A percentile compares a stretch with the other conserved stretches of the same genome.
These are phyloP conservation scores for Pseudolaguvia tuberculata DNA, from an alignment of 2,113 vertebrate species.

Conservation along the genomic window DNA sequence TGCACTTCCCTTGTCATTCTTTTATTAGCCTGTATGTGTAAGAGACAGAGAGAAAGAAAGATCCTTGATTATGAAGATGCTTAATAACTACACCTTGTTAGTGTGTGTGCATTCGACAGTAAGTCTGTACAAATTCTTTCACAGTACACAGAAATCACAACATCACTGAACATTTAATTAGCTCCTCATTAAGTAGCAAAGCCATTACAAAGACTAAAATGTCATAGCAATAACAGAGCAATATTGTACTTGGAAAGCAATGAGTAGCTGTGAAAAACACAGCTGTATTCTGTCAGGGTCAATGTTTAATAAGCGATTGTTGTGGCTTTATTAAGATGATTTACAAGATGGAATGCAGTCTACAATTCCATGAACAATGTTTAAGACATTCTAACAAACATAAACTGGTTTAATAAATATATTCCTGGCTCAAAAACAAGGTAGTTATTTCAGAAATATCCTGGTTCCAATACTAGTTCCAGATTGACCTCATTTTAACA, in stretches of 20 bases:
- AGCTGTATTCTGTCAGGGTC: conserved; percentile 49
- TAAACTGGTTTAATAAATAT: background rate
- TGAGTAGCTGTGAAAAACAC: conserved; percentile 26
- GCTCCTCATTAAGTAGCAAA: conserved; percentile 42
- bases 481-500: background rate
- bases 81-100: conserved; percentile 10
- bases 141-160: conserved; percentile 26
- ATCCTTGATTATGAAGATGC: background rate
- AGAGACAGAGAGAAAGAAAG: background rate
- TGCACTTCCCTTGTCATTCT: background rate
- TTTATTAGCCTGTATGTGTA: background rate
- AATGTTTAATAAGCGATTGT: conserved; percentile 42
- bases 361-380: background rate
- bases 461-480: background rate
- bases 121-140: conserved; percentile 1
- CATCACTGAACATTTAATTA: conserved; percentile 26
- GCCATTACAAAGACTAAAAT: background rate
- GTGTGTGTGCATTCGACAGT: too few relatives aligned
- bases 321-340: conserved; percentile 37
- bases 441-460: background rate
- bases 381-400: background rate
- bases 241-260: conserved; percentile 4
- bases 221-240: conserved; percentile 42
- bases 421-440: background rate
- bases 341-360: conserved; percentile 17